Conservation (phyloP, 2,797 vertebrate species). For the Denticeps clupeoides region DNA sequence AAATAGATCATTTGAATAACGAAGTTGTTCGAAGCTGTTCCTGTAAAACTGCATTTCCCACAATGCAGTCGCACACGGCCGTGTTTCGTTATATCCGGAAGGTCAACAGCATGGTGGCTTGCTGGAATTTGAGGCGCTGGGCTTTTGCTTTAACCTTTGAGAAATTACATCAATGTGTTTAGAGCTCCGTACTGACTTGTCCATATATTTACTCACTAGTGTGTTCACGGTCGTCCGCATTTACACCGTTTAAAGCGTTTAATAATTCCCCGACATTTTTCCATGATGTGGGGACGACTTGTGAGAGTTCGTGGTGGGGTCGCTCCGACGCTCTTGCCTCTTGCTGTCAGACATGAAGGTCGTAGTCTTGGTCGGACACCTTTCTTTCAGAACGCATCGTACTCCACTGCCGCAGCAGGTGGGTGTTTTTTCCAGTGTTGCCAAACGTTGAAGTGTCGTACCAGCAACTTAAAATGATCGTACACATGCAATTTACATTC, state of each 20-base stretch:
- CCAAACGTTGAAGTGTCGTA: too few relatives aligned
- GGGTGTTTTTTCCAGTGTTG: too few relatives aligned
- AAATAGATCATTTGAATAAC: not conserved
- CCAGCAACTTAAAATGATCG: too few relatives aligned
- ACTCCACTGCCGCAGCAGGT: constrained; percentile 51
- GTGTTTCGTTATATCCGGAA: constrained; percentile 29
- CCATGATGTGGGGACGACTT: constrained; percentile 47
- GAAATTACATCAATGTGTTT: not conserved
- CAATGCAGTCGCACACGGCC: not conserved
- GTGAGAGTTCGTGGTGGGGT: constrained; percentile 34
- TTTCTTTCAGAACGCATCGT: constrained; percentile 28
- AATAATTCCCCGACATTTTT: not conserved
- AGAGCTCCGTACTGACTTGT: too few relatives aligned
- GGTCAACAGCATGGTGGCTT: constrained; percentile 47
- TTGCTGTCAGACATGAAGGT: constrained; percentile 17
- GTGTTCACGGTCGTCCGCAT: too few relatives aligned
- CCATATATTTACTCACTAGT: too few relatives aligned
- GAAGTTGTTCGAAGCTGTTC: not conserved
- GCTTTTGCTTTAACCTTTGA: not conserved
- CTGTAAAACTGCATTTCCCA: constrained; percentile 48
- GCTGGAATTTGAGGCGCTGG: not conserved
- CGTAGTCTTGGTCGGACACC: constrained; percentile 14
- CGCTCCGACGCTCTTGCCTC: constrained; percentile 20
- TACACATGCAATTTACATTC: too few relatives aligned
- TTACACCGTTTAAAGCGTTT: too few relatives aligned